Evolutionary conservation across 1,140 invertebrate species (phyloP), one percentile per base, ranked within the genome.

Genomic region (Atopsyche davidsoni): DNA sequence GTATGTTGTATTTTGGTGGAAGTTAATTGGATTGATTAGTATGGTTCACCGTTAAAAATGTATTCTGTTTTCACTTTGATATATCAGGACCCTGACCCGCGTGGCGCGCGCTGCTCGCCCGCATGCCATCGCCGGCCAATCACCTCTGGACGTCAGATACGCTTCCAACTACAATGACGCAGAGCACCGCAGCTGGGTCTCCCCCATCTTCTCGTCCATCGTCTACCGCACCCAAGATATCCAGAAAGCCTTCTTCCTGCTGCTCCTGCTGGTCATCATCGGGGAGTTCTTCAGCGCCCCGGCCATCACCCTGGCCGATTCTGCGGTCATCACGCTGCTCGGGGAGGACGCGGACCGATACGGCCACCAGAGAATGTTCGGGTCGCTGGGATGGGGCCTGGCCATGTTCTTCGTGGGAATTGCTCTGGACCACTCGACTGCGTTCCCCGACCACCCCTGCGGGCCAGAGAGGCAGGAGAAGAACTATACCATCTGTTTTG

Each of bases 351-450:
- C 93, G 23, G 90, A 91, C 58, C 82, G 82, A 58, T 98, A 98
- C 65, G 95, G 95, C 0, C 87, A 94, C 57, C 95, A 98, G 69
- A 81, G 96, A 57, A 97, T 99, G 92, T 98, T 98, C 65, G 96
- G 96, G 1, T 98, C 94, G 21, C 72, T 98, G 36, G 96, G 96
- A 16, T 98, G 95, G 96, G 96, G 92, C 21, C 70, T 98, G 50
- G 88, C 95, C 9, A 99, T 99, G 96, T 98, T 99, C 67, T 89
- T 98, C 64, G 92, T 98, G 35, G 96, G 96, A 25, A 95, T 96
- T 57, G 95, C 92, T n/a, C 73, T 99, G 31, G 96, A 99, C 73
- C 92, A 97, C 64, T 96, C 94, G 65, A 96, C 80, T 55, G 86
- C 77, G 61, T 99, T 88, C 74, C 89, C 80, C 9, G 79, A 86